Evolutionary conservation across 2,113 vertebrate species (phyloP).

Genomic region (Pardalotus punctatus): DNA sequence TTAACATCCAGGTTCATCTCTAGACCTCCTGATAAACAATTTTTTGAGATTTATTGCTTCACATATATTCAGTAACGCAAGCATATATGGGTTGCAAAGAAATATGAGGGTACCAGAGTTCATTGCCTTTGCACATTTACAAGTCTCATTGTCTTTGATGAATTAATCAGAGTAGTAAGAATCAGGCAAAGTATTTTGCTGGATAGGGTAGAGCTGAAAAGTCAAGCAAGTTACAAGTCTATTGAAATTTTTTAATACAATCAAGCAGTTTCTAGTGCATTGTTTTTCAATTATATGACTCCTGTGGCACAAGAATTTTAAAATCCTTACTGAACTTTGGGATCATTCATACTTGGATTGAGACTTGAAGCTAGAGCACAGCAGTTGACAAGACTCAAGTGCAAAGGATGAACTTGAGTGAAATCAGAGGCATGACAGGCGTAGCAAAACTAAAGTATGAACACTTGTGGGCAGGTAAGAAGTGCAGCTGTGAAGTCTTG

Average conservation of each 20-base stretch:
- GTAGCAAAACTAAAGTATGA: neutral
- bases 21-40: constrained; percentile 16
- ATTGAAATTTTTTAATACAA: constrained; percentile 23
- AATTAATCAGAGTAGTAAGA: constrained; percentile 43
- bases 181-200: constrained; percentile 30
- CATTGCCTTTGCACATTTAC: constrained; percentile 30
- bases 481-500: neutral
- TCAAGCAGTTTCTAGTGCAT: neutral
- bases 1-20: constrained; percentile 22
- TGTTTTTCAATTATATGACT: neutral
- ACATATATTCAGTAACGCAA: constrained; percentile 18
- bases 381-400: neutral
- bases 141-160: constrained; percentile 37
- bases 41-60: constrained; percentile 49
- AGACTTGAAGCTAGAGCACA: neutral
- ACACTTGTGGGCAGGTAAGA: neutral
- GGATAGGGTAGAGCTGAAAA: constrained; percentile 28
- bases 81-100: constrained; percentile 27
- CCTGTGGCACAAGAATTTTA: neutral
- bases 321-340: neutral
- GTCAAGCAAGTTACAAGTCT: neutral
- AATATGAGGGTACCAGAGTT: neutral
- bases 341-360: neutral
- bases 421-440: neutral
- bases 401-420: neutral